A percentile compares a stretch with the other conserved stretches of the same genome.
Conservation (phyloP, 2,888 invertebrate species). For the Digitonthophagus gazella region DNA sequence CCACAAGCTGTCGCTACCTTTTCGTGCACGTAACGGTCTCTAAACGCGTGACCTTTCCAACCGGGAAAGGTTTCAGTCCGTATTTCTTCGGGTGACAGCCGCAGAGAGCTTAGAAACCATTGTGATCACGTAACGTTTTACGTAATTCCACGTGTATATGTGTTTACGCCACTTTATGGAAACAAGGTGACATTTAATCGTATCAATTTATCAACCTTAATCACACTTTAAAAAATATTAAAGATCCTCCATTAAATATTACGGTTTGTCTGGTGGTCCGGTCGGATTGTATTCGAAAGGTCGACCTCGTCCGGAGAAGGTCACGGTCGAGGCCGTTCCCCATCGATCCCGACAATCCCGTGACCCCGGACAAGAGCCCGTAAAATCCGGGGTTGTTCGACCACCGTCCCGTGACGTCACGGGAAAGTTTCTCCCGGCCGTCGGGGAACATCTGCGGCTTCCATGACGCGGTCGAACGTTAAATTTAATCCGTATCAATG, state of each 20-base stretch:
- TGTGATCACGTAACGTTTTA: background rate
- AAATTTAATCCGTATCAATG: background rate
- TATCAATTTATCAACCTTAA: too few species aligned
- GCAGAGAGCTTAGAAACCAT: background rate
- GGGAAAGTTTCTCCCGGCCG: background rate
- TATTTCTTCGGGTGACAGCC: background rate
- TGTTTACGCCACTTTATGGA: background rate
- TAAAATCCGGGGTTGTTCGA: background rate
- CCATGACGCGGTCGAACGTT: background rate
- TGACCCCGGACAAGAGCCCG: slow-evolving; percentile 17
- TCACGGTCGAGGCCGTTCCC: slow-evolving; percentile 35
- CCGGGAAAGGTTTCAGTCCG: background rate
- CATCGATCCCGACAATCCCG: slow-evolving; percentile 35
- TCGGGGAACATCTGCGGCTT: background rate
- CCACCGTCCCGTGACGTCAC: background rate
- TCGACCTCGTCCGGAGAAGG: too few species aligned
- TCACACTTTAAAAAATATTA: too few species aligned
- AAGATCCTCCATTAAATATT: too few species aligned
- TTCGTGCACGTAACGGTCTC: background rate
- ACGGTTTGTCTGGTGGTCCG: too few species aligned
- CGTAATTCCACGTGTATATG: background rate
- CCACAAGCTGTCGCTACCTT: background rate
- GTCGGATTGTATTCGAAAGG: too few species aligned
- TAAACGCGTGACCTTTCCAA: background rate
- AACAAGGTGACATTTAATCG: too few species aligned